Evolutionary conservation across 2,113 vertebrate species (phyloP).

Genomic region (Mohoua ochrocephala): DNA sequence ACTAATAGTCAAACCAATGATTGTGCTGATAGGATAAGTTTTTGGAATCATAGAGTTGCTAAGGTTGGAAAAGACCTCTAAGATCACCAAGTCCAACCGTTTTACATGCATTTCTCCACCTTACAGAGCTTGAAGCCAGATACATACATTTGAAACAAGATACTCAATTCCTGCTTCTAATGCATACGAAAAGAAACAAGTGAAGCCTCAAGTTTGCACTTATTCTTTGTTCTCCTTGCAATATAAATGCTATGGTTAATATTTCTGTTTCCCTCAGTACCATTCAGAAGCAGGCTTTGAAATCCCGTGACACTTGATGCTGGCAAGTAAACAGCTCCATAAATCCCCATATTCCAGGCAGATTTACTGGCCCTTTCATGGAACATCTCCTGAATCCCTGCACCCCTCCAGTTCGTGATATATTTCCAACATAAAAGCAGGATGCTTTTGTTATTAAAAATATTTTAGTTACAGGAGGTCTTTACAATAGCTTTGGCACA

Average conservation of each 20-base stretch:
- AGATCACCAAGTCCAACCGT: neutral
- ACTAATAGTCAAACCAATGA: neutral
- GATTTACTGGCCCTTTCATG: neutral
- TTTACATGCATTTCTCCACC: neutral
- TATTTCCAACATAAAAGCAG: slow-evolving; percentile 41
- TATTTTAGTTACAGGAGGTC: slow-evolving; percentile 47
- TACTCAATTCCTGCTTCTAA: neutral
- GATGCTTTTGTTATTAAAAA: slow-evolving; percentile 46
- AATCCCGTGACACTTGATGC: neutral
- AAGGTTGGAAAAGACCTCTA: neutral
- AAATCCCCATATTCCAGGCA: neutral
- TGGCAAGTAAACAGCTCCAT: neutral
- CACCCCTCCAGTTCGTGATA: neutral
- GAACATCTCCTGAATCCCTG: neutral
- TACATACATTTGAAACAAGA: neutral
- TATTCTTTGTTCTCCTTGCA: neutral
- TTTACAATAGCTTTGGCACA: slow-evolving; percentile 46
- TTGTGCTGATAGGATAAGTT: neutral
- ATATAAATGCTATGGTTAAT: neutral
- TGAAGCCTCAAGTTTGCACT: neutral
- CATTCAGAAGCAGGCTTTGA: neutral
- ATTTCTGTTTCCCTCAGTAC: neutral
- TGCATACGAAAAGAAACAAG: neutral
- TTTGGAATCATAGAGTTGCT: neutral
- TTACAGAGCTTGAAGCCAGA: neutral